Evolutionary conservation across 1,140 invertebrate species (phyloP).

Genomic region (Drosophila navojoa): DNA sequence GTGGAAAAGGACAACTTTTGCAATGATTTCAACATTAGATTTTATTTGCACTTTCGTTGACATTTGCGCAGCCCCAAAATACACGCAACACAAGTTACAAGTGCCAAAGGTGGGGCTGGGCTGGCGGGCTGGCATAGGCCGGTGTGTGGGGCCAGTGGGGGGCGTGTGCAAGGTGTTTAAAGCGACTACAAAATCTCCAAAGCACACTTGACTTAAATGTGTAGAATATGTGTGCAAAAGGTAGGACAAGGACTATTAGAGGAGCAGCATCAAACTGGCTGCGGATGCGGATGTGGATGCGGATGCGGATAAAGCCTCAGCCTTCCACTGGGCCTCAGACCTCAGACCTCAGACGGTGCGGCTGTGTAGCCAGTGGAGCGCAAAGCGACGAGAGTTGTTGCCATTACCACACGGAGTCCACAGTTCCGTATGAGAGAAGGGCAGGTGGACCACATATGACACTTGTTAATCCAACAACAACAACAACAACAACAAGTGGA

Average conservation of each 20-base stretch:
- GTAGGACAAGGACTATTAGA: conserved; percentile 41
- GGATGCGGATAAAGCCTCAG: conserved; percentile 23
- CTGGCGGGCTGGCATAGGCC: background rate
- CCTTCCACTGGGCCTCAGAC: background rate
- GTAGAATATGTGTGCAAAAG: conserved; percentile 47
- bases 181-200: conserved; percentile 77
- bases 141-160: background rate
- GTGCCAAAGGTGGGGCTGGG: background rate
- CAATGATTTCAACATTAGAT: conserved; percentile 80
- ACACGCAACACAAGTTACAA: conserved; percentile 21
- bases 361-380: conserved; percentile 35
- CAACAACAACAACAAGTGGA: conserved; percentile 11
- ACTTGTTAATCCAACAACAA: conserved; percentile 75
- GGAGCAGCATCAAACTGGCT: background rate
- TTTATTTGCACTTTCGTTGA: conserved; percentile 81
- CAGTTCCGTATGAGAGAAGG: background rate
- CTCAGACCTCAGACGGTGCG: background rate
- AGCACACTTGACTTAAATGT: conserved; percentile 81
- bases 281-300: background rate
- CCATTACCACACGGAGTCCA: conserved; percentile 35
- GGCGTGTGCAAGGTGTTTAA: conserved; percentile 43
- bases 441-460: conserved; percentile 71
- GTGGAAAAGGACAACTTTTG: conserved; percentile 50
- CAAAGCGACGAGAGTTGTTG: conserved; percentile 33
- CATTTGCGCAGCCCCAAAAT: conserved; percentile 67